Evolutionary conservation across 2,113 vertebrate species (phyloP).

Genomic region (Clarias macrocephalus): DNA sequence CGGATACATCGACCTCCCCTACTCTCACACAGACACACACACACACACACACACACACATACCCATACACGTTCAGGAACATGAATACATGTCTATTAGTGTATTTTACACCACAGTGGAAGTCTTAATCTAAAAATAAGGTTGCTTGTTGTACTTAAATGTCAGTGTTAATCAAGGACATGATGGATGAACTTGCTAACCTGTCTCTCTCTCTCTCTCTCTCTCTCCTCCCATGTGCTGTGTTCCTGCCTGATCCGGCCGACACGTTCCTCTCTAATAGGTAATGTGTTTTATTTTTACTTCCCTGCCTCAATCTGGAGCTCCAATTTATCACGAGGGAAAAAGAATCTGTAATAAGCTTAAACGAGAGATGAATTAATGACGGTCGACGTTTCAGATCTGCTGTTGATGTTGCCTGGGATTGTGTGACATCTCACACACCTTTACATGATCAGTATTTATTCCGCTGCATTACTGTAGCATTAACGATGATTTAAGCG

Average conservation of each 20-base stretch:
- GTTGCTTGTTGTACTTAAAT: background rate
- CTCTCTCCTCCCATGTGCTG: constrained; percentile 26
- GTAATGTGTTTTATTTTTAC: constrained; percentile 49
- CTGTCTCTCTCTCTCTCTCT: constrained; percentile 19
- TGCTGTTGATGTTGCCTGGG: background rate
- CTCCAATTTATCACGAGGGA: constrained; percentile 15
- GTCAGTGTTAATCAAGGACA: constrained; percentile 5
- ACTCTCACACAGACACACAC: background rate
- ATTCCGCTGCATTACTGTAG: background rate
- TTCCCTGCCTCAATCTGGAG: constrained; percentile 12
- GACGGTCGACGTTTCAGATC: constrained; percentile 1
- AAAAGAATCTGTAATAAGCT: constrained; percentile 18
- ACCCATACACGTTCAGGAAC: background rate
- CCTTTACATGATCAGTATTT: too few species aligned
- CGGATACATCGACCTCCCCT: background rate
- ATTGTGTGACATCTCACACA: constrained; percentile 4
- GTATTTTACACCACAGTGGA: background rate
- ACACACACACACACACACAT: constrained; percentile 22
- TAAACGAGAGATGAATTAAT: constrained; percentile 21
- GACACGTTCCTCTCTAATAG: constrained; percentile 18
- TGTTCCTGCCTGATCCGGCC: constrained; percentile 14
- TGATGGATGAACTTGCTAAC: constrained; percentile 33
- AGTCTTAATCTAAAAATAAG: background rate
- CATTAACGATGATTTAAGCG: background rate
- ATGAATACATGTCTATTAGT: background rate